Conservation (phyloP, 2,888 invertebrate genomes). For the Euzetes globulus region DNA sequence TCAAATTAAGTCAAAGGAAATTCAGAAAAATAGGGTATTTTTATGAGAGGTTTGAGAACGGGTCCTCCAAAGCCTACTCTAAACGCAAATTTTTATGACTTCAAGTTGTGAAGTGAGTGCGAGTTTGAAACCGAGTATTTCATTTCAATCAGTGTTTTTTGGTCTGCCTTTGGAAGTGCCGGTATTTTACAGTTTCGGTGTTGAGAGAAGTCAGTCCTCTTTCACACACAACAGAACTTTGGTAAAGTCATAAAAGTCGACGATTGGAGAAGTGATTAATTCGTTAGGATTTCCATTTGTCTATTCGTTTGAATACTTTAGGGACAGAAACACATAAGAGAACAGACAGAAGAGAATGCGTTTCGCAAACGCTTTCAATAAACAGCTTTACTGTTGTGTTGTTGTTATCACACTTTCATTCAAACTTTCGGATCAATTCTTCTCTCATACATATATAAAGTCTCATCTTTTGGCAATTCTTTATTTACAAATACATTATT, state of each 20-base stretch:
- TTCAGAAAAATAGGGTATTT: too few relatives aligned
- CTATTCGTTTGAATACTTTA: slow-evolving; percentile 12
- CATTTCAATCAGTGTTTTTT: too few relatives aligned
- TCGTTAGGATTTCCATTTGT: slow-evolving; percentile 14
- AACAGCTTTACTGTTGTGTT: neutral
- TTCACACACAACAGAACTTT: neutral
- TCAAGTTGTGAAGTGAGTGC: too few relatives aligned
- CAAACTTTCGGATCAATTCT: neutral
- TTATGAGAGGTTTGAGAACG: too few relatives aligned
- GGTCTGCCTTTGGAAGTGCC: too few relatives aligned
- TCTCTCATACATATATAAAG: neutral
- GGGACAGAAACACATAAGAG: too few relatives aligned
- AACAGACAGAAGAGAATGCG: neutral
- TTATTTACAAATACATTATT: slow-evolving; percentile 4
- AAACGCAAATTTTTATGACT: too few relatives aligned
- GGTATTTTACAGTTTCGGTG: too few relatives aligned
- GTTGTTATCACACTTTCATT: neutral
- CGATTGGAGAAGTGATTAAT: slow-evolving; percentile 18
- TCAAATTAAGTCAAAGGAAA: too few relatives aligned
- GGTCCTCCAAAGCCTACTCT: too few relatives aligned
- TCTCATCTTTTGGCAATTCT: neutral
- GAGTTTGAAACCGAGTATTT: too few relatives aligned
- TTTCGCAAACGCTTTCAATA: neutral
- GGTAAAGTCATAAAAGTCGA: slow-evolving; percentile 10
- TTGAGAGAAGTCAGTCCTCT: too few relatives aligned